Evolutionary conservation across 2,797 vertebrate genomes (phyloP), one percentile per base, ranked within the genome.

Genomic region (Periophthalmus magnuspinnatus): DNA sequence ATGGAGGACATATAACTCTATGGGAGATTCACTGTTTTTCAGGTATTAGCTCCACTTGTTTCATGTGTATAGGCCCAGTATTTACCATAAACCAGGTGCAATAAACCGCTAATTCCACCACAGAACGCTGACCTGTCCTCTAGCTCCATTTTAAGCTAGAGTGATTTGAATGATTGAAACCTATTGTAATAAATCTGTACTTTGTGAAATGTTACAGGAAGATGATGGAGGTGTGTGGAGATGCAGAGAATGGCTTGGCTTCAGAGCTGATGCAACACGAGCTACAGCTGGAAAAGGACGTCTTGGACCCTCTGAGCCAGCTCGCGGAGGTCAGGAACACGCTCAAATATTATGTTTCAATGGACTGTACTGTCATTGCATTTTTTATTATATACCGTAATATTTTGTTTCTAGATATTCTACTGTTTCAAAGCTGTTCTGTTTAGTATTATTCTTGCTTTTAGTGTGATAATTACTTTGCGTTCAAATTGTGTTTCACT

Each of bases 161-260:
- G 41, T 14, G 5, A 45, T 45, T 45, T 14, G 41, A 14, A 14
- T 45, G 11, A 14, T 45, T 45, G 13, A 45, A 3, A 45, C 13
- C 3, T 16, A 52, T n/a, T 17, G 48, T 8, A 52, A 16, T 52
- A 32, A 28, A n/a, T n/a, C 9, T 34, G 32, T 9, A 6, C 8
- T 59, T 33, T 32, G 8, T 32, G 19, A 22, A 57, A 7, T 5
- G 64, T 17, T 67, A 28, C 87, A 99, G 97, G 91, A 99, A 97
- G 88, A 97, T 98, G 94, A 95, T 99, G 90, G 96, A 96, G 77
- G 94, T 96, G 0, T 99, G 98, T 33, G 96, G 97, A 0, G 97
- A 99, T 11, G 96, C 96, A 0, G 97, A 99, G 90, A 97, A 95
- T 34, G 94, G 95, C 52, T 93, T 99, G 89, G 96, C 97, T 0